Conservation (phyloP, 2,888 invertebrate genomes). For the Calameuta filiformis region DNA sequence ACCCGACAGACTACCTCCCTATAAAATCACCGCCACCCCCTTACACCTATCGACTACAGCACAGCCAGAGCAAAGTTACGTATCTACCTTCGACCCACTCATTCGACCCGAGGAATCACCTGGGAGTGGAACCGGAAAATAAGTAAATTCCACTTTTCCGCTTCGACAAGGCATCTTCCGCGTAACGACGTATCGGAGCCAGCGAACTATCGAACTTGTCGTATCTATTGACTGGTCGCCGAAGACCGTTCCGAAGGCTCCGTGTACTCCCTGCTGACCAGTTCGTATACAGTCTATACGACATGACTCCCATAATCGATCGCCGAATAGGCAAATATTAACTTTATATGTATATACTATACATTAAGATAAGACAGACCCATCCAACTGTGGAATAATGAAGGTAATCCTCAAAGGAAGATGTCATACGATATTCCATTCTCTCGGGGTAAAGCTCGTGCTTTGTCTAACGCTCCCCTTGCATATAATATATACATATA, state of each 20-base stretch:
- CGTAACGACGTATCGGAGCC: background rate
- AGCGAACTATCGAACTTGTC: background rate
- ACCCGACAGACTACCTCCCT: background rate
- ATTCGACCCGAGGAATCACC: background rate
- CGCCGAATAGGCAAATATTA: constrained; percentile 26
- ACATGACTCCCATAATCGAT: constrained; percentile 27
- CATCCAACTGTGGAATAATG: constrained; percentile 18
- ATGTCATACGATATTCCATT: constrained; percentile 27
- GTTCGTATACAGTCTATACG: background rate
- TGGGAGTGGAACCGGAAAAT: background rate
- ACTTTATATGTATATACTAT: constrained; percentile 12
- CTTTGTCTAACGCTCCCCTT: background rate
- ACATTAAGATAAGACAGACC: constrained; percentile 28
- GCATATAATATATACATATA: background rate
- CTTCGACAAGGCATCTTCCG: background rate
- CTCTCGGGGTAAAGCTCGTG: background rate
- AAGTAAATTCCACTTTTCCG: background rate
- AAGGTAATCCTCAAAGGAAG: constrained; percentile 37
- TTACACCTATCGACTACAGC: constrained; percentile 14
- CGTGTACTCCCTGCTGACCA: background rate
- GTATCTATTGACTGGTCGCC: background rate
- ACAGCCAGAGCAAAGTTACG: constrained; percentile 22
- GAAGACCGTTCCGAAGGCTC: background rate
- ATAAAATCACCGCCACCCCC: background rate
- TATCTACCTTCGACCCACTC: constrained; percentile 34